Base-by-base conservation (phyloP, 2,797 vertebrate genomes). In the Gallinago solitaria region DNA sequence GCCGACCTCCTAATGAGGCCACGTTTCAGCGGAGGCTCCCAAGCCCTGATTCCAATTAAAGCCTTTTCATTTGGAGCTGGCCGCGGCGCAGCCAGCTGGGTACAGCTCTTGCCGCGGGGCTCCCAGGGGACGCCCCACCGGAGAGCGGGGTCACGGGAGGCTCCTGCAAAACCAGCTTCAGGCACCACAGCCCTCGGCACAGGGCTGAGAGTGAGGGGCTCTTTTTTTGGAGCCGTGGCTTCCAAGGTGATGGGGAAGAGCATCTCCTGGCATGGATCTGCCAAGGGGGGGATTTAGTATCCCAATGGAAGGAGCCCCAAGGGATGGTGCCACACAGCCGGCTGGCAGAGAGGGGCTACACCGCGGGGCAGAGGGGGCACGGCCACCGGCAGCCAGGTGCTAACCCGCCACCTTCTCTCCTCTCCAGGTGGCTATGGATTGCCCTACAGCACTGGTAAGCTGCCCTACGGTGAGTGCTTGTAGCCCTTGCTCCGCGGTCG, bases 371-470 rank as follows among this genome's bases (percentile, higher is more conserved):
- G 80, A 91, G 63, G n/a, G 63, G 50, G 64, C 86, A 93, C 19
- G 2, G 69, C 39, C 67, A 82, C 56, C 6, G 7, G 82, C 61
- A 95, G 51, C 37, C 81, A 41, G 33, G 50, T 70, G 84, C 92
- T 96, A 93, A 96, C 76, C 35, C 5, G 37, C 75, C 19, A n/a
- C 41, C 47, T 91, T 87, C 69, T 87, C 94, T 88, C 93, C 76
- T 96, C 95, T 90, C 51, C 95, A 99, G 99, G 99, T 97, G 98
- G 97, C 82, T 98, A 98, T 54, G 98, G 98, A 94, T 97, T 98
- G 91, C 99, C 99, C 92, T 98, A 98, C 87, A 98, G 95, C 79
- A 98, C 97, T n/a, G 98, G 98, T 75, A 99, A 99, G 98, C 94
- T 98, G 96, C 98, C 98, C 37, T 98, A 93, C 15, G 98, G 98